Conservation (phyloP, 2,113 vertebrate genomes). For the Lathamus discolor region DNA sequence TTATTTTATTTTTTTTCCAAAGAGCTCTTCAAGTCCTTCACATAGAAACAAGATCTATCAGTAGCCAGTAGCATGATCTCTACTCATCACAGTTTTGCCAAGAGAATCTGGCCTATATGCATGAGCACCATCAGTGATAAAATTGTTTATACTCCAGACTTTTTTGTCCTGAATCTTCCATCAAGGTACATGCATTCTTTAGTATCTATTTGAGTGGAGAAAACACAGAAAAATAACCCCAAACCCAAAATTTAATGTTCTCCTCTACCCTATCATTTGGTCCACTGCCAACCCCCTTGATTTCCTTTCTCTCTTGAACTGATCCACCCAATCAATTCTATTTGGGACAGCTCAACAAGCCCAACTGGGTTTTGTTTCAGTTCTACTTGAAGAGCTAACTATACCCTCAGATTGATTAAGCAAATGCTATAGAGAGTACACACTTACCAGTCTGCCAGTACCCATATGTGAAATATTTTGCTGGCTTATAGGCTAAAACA, state of each 20-base stretch:
- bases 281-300: not conserved
- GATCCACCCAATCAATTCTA: not conserved
- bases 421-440: not conserved
- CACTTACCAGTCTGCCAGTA: not conserved
- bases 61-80: not conserved
- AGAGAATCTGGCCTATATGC: not conserved
- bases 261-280: not conserved
- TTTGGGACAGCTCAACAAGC: not conserved
- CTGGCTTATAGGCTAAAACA: not conserved
- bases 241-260: fast-evolving
- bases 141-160: not conserved
- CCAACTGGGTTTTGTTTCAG: not conserved
- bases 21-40: not conserved
- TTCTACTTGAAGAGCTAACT: not conserved
- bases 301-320: not conserved
- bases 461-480: not conserved
- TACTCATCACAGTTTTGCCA: not conserved
- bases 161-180: not conserved
- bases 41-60: not conserved
- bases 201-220: not conserved
- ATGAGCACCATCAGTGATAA: fast-evolving
- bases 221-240: not conserved
- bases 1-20: not conserved
- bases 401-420: not conserved
- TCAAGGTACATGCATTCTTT: not conserved